Conservation (phyloP, 2,113 vertebrate species). For the Neogobius melanostomus region DNA sequence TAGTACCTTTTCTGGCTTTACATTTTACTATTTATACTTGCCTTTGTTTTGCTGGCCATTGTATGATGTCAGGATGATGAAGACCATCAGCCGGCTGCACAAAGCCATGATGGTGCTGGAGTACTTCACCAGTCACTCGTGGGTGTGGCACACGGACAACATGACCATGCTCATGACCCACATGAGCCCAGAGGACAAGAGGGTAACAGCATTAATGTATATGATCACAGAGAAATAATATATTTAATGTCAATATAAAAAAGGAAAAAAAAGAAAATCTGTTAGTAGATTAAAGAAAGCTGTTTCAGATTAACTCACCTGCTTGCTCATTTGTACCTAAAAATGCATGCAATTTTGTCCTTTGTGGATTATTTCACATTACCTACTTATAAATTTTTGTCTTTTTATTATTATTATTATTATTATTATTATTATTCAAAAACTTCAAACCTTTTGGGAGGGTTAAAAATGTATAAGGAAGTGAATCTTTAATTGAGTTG, state of each 20-base stretch:
- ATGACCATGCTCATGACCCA: conserved; percentile 89
- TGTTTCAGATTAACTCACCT: not conserved
- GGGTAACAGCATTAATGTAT: conserved; percentile 68
- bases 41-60: not conserved
- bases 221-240: not conserved
- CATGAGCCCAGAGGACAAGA: conserved; percentile 89
- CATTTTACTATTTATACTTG: not conserved
- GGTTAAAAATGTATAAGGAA: too few species aligned
- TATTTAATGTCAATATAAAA: not conserved
- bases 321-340: not conserved
- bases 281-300: not conserved
- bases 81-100: conserved; percentile 94
- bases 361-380: not conserved
- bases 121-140: conserved; percentile 97
- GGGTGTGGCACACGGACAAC: conserved; percentile 97
- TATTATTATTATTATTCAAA: too few species aligned
- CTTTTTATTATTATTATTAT: not conserved
- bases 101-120: conserved; percentile 95
- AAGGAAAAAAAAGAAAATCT: not conserved
- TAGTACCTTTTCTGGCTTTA: too few species aligned
- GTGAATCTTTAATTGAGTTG: too few species aligned
- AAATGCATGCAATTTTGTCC: not conserved
- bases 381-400: not conserved
- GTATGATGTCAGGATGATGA: conserved; percentile 90
- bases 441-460: too few species aligned